phyloP scores from a whole-genome alignment of 2,797 vertebrate genomes.

The Phrynocephalus guinanensis region DNA sequence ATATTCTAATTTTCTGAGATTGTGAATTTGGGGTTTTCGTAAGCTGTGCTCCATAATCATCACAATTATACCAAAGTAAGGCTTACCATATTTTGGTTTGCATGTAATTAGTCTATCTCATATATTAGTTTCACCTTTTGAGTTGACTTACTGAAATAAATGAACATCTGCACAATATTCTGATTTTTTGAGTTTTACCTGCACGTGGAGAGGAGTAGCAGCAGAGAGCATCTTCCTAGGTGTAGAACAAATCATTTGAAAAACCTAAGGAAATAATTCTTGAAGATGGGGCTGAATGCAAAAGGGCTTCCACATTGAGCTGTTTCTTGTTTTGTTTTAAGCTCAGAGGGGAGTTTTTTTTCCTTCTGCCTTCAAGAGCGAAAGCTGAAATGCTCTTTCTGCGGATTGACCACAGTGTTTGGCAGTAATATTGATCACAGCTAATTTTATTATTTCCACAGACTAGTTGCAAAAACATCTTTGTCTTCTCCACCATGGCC shows the following conservation, averaged over 20 bases:
- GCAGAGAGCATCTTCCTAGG: background rate
- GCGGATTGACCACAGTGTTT: background rate
- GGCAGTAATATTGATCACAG: slow-evolving; percentile 11
- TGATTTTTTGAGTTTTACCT: no score
- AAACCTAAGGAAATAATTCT: background rate
- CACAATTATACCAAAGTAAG: no score
- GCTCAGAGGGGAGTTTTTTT: background rate
- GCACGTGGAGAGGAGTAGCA: no score
- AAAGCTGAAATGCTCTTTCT: background rate
- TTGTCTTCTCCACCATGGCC: slow-evolving; percentile 89
- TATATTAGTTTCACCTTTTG: no score
- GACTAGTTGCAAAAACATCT: slow-evolving; percentile 84
- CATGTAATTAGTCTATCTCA: no score
- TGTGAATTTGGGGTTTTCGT: no score
- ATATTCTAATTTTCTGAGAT: no score
- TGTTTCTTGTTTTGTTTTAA: background rate
- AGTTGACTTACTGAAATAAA: no score
- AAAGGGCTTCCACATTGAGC: background rate
- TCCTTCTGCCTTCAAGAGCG: background rate
- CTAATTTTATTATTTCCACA: slow-evolving; percentile 57
- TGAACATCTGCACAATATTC: no score
- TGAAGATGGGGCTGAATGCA: background rate
- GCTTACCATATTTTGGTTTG: no score
- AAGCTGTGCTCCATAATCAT: no score
- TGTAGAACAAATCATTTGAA: background rate